phyloP scores from a whole-genome alignment of 2,888 invertebrate species.

The Drosophila imparisetae region DNA sequence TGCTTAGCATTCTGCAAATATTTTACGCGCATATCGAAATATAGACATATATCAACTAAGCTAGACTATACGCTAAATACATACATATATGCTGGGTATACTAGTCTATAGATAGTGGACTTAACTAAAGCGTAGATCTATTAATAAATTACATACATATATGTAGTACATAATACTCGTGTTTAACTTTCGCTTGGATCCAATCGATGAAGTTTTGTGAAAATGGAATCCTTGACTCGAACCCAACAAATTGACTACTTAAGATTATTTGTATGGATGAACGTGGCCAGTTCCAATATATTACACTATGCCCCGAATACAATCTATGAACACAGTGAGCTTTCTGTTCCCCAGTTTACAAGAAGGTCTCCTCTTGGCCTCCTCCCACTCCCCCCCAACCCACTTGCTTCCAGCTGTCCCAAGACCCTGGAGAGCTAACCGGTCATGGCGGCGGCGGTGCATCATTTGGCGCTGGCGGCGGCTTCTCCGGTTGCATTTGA shows the following conservation, averaged over 20 bases:
- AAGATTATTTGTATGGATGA: conserved; percentile 50
- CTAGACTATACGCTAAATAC: conserved; percentile 37
- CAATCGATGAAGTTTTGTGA: conserved; percentile 22
- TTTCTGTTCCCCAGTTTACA: conserved; percentile 67
- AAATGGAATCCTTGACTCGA: conserved; percentile 29
- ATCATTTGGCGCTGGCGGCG: conserved; percentile 74
- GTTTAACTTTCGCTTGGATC: conserved; percentile 12
- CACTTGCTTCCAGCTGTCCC: conserved; percentile 40
- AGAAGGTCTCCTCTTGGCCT: conserved; percentile 70
- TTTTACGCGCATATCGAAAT: conserved; percentile 59
- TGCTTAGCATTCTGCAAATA: conserved; percentile 67
- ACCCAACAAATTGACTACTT: conserved; percentile 78
- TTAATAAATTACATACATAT: conserved; percentile 52
- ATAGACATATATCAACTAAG: conserved; percentile 52
- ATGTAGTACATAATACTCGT: conserved; percentile 52
- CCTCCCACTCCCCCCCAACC: conserved; percentile 1
- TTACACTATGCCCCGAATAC: conserved; percentile 43
- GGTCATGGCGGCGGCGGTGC: conserved; percentile 82
- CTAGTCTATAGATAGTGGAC: conserved; percentile 32
- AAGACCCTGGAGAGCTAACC: conserved; percentile 17
- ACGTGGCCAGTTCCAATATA: conserved; percentile 20
- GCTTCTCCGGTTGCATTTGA: conserved; percentile 62
- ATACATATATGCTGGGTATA: conserved; percentile 15
- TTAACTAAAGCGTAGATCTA: conserved; percentile 51
- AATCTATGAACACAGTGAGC: conserved; percentile 79